Base-by-base conservation (phyloP, 2,888 invertebrate species). In the Nomada flava region DNA sequence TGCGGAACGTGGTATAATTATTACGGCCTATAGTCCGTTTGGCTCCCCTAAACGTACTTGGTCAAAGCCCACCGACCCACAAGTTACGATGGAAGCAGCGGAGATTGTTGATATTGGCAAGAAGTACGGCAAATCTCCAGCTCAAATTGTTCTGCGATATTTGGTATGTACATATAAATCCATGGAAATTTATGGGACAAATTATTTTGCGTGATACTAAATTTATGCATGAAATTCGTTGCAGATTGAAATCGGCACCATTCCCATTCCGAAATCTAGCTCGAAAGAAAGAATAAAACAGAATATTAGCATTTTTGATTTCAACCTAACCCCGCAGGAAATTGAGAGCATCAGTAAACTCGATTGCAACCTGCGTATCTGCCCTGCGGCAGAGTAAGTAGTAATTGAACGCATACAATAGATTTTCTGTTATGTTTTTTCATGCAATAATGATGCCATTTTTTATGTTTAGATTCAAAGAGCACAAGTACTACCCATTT, bases 11-110 rank as follows among this genome's bases (percentile, higher is more conserved):
- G 94, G 94, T 64, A 96, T 98, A 62, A 93, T 94, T 0, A 93
- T 98, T 85, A 96, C 95, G 91, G 97, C 94, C 0, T 98, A 97
- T 93, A 96, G 96, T 53, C 97, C 97, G 0, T 94, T 98, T 76
- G 97, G 97, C 20, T 95, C 95, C 47, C 95, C 95, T 0, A 94
- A 95, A 91, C 85, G 94, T 10, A 89, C 91, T 0, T 94, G 95
- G 71, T 59, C 91, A 94, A 89, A 87, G 53, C 89, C 92, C 0
- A 89, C 95, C 92, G 94, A 95, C 5, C 95, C 95, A 0, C 92
- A 94, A 10, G 95, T 96, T 0, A 93, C 95, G 0, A 94, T 96
- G 11, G 95, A 95, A 55, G 95, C 96, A 77, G 94, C 94, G 0
- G 94, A 94, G 81, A 94, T 96, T 1, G 89, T 94, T 7, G 94